phyloP scores from a whole-genome alignment of 2,888 invertebrate species.

The Aleiodes testaceus region DNA sequence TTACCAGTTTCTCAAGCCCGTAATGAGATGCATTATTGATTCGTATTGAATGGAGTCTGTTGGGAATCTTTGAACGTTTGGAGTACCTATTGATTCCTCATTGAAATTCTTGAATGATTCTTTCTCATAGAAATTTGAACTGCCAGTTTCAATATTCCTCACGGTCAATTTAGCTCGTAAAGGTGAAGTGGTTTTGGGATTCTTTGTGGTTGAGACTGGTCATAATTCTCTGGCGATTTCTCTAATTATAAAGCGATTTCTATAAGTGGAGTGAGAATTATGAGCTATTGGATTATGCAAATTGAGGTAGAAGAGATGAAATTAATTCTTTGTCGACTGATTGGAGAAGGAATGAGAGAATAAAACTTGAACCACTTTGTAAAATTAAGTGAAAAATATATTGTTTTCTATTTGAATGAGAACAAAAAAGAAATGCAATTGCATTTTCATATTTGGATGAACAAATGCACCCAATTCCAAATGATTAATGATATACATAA shows the following conservation, averaged over 20 bases:
- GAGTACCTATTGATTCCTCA: slow-evolving; percentile 15
- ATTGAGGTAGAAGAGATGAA: no score
- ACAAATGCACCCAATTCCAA: slow-evolving; percentile 17
- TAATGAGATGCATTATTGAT: slow-evolving; percentile 36
- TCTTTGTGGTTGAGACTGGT: no score
- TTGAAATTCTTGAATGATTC: slow-evolving; percentile 6
- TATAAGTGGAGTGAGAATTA: no score
- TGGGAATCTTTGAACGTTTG: not conserved
- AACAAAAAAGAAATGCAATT: slow-evolving; percentile 26
- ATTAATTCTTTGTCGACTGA: no score
- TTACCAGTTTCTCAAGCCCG: not conserved
- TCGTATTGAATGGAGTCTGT: slow-evolving; percentile 7
- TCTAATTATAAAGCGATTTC: no score
- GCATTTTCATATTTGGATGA: slow-evolving; percentile 4
- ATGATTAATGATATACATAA: slow-evolving; percentile 31
- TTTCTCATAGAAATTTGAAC: no score
- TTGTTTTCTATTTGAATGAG: slow-evolving; percentile 39
- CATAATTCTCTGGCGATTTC: no score
- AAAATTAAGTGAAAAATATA: slow-evolving; percentile 46
- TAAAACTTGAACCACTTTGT: slow-evolving; percentile 30
- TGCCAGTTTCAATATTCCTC: slow-evolving; percentile 64
- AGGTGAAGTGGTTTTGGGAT: slow-evolving; percentile 29
- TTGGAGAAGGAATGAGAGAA: slow-evolving; percentile 36
- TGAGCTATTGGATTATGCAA: slow-evolving; percentile 6
- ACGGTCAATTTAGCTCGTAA: slow-evolving; percentile 68